Evolutionary conservation across 1,140 invertebrate species (phyloP), one percentile per base, ranked within the genome.

Genomic region (Samia ricini): DNA sequence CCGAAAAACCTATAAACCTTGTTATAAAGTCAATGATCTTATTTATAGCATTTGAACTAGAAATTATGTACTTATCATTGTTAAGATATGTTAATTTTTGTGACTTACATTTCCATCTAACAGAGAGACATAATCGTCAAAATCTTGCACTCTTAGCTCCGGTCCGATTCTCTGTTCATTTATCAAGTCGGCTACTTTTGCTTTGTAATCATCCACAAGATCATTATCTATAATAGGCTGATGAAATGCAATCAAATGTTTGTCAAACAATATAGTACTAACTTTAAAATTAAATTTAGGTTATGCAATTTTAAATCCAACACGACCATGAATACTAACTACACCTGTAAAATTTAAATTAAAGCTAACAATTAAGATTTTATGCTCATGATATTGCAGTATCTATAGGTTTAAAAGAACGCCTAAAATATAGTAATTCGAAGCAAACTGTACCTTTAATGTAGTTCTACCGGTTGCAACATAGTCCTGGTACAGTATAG

Each of bases 61-160:
- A n/a, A n/a, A n/a, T n/a, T n/a, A n/a, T n/a, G n/a, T n/a, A n/a
- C n/a, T n/a, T n/a, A n/a, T n/a, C n/a, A n/a, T n/a, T n/a, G n/a
- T n/a, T n/a, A n/a, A n/a, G n/a, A n/a, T n/a, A n/a, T n/a, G n/a
- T n/a, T n/a, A n/a, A n/a, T n/a, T n/a, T 42, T 60, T 22, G n/a
- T 59, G n/a, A 76, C 69, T 74, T 77, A 92, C 95, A 66, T 94
- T 92, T 63, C 94, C 94, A 75, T 95, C 96, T 33, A 98, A 94
- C 0, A 98, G 89, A 77, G 93, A 94, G 49, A 95, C 92, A 75
- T 97, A 97, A 69, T 95, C 94, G 79, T 97, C 95, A 81, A 97
- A 97, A 80, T 96, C 94, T 77, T 94, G 93, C 36, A 96, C 81
- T 51, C 94, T 90, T 12, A 93, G 71, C 76, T 96, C 94, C 2